phyloP scores from a whole-genome alignment of 2,888 invertebrate genomes.

The Chalcosyrphus nemorum region DNA sequence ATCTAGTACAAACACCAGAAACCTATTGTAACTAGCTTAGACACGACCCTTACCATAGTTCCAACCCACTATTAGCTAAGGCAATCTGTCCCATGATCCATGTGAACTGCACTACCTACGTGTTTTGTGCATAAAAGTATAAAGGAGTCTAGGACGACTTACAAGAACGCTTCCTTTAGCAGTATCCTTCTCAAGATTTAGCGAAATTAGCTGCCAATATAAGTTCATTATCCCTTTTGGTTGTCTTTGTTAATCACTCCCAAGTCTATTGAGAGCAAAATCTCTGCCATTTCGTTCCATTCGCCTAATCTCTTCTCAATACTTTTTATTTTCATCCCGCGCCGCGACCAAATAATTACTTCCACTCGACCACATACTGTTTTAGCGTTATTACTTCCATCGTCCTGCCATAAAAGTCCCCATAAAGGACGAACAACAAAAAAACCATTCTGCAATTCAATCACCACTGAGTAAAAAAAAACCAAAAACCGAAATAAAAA shows the following conservation, averaged over 20 bases:
- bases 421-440: not conserved
- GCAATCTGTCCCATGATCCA: too few relatives aligned
- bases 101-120: too few relatives aligned
- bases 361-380: conserved; percentile 11
- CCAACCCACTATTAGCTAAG: too few relatives aligned
- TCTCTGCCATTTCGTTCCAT: not conserved
- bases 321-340: not conserved
- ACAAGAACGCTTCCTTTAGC: too few relatives aligned
- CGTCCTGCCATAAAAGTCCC: not conserved
- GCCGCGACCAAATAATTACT: not conserved
- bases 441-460: conserved; percentile 13
- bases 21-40: too few relatives aligned
- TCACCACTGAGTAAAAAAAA: conserved; percentile 1
- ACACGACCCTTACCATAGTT: too few relatives aligned
- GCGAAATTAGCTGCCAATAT: too few relatives aligned
- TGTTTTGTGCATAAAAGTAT: too few relatives aligned
- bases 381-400: conserved; percentile 1
- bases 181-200: too few relatives aligned
- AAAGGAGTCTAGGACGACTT: too few relatives aligned
- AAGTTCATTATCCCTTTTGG: too few relatives aligned
- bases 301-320: not conserved
- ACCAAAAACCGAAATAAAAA: conserved; percentile 32
- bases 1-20: too few relatives aligned
- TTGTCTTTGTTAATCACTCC: not conserved
- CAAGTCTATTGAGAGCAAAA: not conserved